These are phyloP conservation scores for Vollenhovia emeryi DNA, from an alignment of 1,140 invertebrate species.

Conservation along the genomic window DNA sequence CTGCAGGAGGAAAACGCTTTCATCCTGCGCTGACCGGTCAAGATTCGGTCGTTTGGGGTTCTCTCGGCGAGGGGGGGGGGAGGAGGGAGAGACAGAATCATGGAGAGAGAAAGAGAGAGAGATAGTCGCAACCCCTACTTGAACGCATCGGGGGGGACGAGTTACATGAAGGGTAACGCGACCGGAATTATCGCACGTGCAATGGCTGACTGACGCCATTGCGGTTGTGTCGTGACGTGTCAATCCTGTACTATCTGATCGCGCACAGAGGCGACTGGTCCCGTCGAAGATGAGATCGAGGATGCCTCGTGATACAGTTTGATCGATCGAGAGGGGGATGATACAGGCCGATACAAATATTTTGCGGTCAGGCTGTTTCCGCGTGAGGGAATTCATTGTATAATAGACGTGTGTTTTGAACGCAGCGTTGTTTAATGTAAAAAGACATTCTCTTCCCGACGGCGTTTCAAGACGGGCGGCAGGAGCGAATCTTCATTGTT, in stretches of 20 bases:
- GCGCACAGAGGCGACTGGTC: not conserved
- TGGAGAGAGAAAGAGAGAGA: conserved; percentile 33
- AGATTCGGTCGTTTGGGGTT: conserved; percentile 43
- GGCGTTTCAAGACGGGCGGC: not conserved
- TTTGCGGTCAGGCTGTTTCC: not conserved
- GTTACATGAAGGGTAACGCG: conserved; percentile 57
- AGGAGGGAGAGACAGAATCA: not conserved
- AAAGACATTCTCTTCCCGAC: not conserved
- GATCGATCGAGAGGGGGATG: not conserved
- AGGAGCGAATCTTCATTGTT: not conserved
- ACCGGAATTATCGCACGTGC: conserved; percentile 33
- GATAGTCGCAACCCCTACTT: conserved; percentile 44
- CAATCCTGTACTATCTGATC: conserved; percentile 37
- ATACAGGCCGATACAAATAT: conserved; percentile 18
- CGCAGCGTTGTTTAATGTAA: not conserved
- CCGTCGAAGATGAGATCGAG: conserved; percentile 10
- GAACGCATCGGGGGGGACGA: conserved; percentile 12
- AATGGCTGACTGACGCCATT: conserved; percentile 62
- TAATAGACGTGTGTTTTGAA: conserved; percentile 7
- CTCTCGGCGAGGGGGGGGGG: not conserved
- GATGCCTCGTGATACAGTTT: conserved; percentile 14
- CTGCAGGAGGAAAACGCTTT: conserved; percentile 72
- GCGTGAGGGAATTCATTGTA: not conserved
- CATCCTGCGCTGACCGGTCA: conserved; percentile 62
- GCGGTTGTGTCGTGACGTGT: conserved; percentile 48